Conservation (phyloP, 2,888 invertebrate species). For the Chrysotoxum bicinctum region DNA sequence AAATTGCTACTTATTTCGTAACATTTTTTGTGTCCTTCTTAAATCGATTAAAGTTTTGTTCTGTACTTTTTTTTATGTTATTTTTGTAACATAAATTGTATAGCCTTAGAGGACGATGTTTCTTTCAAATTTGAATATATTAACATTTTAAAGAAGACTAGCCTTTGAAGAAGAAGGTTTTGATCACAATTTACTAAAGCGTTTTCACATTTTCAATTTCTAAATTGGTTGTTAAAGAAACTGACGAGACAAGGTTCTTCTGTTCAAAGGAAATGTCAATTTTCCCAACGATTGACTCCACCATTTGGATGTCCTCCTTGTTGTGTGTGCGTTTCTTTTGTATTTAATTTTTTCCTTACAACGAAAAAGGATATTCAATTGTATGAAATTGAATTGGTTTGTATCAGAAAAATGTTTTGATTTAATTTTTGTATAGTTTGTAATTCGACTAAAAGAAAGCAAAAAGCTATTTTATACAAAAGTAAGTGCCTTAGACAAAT, state of each 20-base stretch:
- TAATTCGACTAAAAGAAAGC: slow-evolving; percentile 31
- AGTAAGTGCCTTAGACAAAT: not conserved
- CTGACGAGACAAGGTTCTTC: not conserved
- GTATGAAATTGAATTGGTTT: slow-evolving; percentile 40
- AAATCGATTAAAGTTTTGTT: slow-evolving; percentile 9
- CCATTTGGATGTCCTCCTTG: not conserved
- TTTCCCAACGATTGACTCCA: slow-evolving; percentile 51
- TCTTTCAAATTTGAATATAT: slow-evolving; percentile 21
- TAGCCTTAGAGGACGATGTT: slow-evolving; percentile 9
- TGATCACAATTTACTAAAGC: slow-evolving; percentile 25
- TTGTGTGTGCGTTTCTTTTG: not conserved
- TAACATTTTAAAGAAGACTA: slow-evolving; percentile 6
- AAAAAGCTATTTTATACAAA: not conserved
- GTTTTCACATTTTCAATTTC: slow-evolving; percentile 24
- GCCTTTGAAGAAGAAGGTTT: not conserved
- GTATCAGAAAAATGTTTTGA: slow-evolving; percentile 13
- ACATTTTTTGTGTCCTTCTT: not conserved
- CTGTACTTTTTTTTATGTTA: not conserved
- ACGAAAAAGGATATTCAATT: not conserved
- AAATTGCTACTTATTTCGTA: slow-evolving; percentile 29
- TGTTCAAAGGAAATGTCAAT: slow-evolving; percentile 50
- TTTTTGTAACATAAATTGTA: slow-evolving; percentile 6
- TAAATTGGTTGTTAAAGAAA: slow-evolving; percentile 24
- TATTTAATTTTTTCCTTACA: not conserved
- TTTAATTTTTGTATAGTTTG: not conserved